A percentile compares a stretch with the other conserved stretches of the same genome.
Conservation (phyloP, 2,113 vertebrate species). For the Pituophis catenifer region DNA sequence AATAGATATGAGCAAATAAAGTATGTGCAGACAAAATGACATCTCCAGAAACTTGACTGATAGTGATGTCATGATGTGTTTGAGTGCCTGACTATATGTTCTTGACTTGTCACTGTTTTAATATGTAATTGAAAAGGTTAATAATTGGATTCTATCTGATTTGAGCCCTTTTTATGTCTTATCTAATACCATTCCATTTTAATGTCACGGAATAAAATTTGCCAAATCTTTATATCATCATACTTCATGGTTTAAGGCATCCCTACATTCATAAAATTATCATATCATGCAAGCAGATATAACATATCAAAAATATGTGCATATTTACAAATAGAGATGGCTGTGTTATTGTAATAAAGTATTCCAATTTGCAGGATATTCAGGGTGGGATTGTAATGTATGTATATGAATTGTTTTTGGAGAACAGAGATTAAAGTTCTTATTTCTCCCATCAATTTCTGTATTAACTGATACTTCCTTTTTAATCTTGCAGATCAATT, state of each 20-base stretch:
- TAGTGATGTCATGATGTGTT: background rate
- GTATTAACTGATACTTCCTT: constrained; percentile 6
- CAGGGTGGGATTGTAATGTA: background rate
- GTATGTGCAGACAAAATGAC: background rate
- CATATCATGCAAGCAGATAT: no score
- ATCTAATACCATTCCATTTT: background rate
- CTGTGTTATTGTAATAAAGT: background rate
- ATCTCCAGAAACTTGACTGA: background rate
- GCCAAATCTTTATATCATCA: background rate
- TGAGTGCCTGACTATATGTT: background rate
- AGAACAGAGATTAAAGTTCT: background rate
- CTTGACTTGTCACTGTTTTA: background rate
- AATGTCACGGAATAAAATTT: background rate
- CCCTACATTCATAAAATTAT: background rate
- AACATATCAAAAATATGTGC: background rate
- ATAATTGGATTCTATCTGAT: background rate
- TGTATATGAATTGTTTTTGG: background rate
- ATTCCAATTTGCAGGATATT: background rate
- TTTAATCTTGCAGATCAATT: constrained; percentile 76
- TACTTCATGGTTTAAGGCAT: background rate
- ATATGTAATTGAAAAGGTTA: background rate
- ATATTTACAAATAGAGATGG: background rate
- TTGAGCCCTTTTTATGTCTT: background rate
- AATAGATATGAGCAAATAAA: background rate
- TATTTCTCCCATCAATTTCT: background rate